Conservation (phyloP, 2,113 vertebrate species). For the Mixornis gularis region DNA sequence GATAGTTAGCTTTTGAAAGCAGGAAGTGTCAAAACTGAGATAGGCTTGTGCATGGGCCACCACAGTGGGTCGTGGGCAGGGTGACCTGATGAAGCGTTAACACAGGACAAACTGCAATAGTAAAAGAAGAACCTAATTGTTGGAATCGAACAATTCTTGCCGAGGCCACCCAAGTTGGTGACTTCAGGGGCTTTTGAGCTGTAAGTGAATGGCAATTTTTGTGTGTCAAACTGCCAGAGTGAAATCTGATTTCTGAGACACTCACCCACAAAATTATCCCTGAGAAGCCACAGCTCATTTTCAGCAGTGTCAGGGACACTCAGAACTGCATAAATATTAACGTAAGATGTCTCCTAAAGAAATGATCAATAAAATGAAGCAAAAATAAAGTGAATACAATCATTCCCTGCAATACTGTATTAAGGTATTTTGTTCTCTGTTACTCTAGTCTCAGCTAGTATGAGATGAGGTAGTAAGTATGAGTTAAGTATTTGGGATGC, state of each 20-base stretch:
- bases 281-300: background rate
- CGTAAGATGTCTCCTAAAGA: background rate
- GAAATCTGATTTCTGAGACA: background rate
- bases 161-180: background rate
- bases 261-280: background rate
- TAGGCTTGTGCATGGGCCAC: background rate
- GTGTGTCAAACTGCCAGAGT: background rate
- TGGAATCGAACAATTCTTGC: background rate
- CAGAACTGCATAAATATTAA: background rate
- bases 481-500: background rate
- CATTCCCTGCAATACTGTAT: background rate
- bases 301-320: background rate
- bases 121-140: background rate
- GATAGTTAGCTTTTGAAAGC: background rate
- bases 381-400: background rate
- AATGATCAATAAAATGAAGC: background rate
- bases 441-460: background rate
- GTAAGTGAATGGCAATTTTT: background rate
- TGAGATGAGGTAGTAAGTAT: background rate
- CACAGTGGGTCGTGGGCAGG: background rate
- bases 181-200: background rate
- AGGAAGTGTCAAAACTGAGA: background rate
- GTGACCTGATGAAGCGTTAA: background rate
- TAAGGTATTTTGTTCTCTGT: background rate
- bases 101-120: background rate